These are phyloP conservation scores for Jordanella pulchra DNA, from an alignment of 2,797 vertebrate species.

Conservation along the genomic window DNA sequence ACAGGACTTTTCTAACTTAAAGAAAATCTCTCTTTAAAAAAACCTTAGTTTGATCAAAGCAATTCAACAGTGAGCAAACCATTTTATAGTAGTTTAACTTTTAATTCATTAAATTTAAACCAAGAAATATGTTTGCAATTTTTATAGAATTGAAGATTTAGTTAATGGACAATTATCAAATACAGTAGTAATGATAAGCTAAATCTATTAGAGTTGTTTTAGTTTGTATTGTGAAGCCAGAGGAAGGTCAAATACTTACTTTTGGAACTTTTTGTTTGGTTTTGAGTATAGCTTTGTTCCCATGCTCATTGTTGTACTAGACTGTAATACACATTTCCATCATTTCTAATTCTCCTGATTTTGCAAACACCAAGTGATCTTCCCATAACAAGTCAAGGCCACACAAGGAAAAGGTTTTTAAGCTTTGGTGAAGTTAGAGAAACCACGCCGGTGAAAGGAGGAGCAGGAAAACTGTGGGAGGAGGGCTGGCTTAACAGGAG, in stretches of 20 bases:
- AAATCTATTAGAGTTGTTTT: background rate
- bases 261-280: background rate
- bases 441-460: conserved; percentile 43
- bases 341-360: conserved; percentile 19
- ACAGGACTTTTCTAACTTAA: no score
- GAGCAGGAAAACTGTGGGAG: conserved; percentile 28
- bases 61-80: no score
- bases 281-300: background rate
- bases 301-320: background rate
- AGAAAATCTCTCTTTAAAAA: no score
- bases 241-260: background rate
- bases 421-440: conserved; percentile 39
- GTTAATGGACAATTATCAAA: background rate
- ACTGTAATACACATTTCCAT: background rate
- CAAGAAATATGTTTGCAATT: no score
- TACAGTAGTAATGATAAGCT: background rate
- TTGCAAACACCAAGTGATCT: conserved; percentile 8
- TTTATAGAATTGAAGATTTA: background rate
- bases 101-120: no score
- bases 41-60: no score
- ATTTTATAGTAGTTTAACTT: no score
- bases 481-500: conserved; percentile 54
- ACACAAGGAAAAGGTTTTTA: conserved; percentile 28
- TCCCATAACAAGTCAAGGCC: conserved; percentile 42
- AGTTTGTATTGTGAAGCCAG: background rate